Conservation (phyloP, 2,888 invertebrate species). For the Myathropa florea region DNA sequence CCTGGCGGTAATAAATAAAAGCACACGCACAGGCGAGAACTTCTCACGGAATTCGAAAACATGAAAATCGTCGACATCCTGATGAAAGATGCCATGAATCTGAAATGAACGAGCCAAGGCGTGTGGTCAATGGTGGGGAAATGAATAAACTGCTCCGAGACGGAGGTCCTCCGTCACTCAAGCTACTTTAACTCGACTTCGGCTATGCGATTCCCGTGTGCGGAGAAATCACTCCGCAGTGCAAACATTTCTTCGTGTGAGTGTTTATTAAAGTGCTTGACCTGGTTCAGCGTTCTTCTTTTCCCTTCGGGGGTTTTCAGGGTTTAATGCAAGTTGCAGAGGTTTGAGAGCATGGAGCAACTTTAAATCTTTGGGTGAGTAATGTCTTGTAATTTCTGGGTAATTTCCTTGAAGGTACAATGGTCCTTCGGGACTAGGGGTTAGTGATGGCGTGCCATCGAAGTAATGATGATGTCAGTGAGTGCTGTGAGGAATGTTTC, state of each 20-base stretch:
- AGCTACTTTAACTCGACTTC: neutral
- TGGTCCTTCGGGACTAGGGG: neutral
- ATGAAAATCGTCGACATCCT: constrained; percentile 8
- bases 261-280: neutral
- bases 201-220: neutral
- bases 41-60: neutral
- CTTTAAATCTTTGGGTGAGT: neutral
- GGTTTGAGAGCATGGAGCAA: neutral
- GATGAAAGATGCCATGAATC: constrained; percentile 37
- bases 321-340: neutral
- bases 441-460: neutral
- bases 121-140: neutral
- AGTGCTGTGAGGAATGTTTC: neutral
- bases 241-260: neutral
- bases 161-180: neutral
- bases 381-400: neutral
- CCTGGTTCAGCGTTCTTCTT: neutral
- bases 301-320: neutral
- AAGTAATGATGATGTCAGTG: neutral
- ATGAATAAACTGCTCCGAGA: constrained; percentile 10
- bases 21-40: neutral
- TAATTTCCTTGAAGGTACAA: neutral
- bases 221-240: neutral
- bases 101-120: neutral
- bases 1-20: constrained; percentile 23